Base-by-base conservation (phyloP, 1,140 invertebrate species). In the Helicoverpa zea region DNA sequence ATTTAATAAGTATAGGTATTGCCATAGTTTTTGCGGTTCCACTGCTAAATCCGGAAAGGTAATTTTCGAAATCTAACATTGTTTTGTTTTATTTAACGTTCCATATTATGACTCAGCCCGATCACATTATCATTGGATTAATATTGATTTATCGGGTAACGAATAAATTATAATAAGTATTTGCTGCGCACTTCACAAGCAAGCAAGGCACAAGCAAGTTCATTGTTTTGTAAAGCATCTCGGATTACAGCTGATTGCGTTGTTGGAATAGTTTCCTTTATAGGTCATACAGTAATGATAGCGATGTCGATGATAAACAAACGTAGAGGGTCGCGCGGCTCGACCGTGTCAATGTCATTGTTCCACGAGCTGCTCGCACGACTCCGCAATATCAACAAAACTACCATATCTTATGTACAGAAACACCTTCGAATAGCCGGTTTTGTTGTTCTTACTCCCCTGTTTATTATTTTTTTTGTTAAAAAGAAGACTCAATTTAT, bases 161-260 rank as follows among this genome's bases (percentile, higher is more conserved):
- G 35, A 43, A 43, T 43, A 43, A 43, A 43, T 43, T 43, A 43
- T 43, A 43, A 43, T 43, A 43, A 43, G 29, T 61, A 14, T 61
- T 29, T 29, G 29, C 9, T 58, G 29, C 58, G 58, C 58, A 61
- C 2, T 61, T 61, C 2, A 30, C 5, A 29, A 23, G 23, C 23
- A 23, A 23, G 23, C 23, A 23, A 3, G 56, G 9, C 5, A 29
- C 13, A 18, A 30, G 11, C 14, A 11, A 13, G 11, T 61, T 30
- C 23, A 61, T 52, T 70, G 43, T 70, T 70, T 18, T 49, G 47
- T 70, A 29, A 18, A 23, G 18, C 64, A 43, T 49, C 16, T 68
- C 64, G 14, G 30, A 43, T 70, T 70, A 70, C 66, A 59, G 56
- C 56, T 68, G 35, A 47, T 47, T 49, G 16, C 43, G 43, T 12